A percentile compares a stretch with the other conserved stretches of the same genome.
These are phyloP conservation scores for Oryzias javanicus DNA, from an alignment of 2,113 vertebrate species.

Conservation along the genomic window DNA sequence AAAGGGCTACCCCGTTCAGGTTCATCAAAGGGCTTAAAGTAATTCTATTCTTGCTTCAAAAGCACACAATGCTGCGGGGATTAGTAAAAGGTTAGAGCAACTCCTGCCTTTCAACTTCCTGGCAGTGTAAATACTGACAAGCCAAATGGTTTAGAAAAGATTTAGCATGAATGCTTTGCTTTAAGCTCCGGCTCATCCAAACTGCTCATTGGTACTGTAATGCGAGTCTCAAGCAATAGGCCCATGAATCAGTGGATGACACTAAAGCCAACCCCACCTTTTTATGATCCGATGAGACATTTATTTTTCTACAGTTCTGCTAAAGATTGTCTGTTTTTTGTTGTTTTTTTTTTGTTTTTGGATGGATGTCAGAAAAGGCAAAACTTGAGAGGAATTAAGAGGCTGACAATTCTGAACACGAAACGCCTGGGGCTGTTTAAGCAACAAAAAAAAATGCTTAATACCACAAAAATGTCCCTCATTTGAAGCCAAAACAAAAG, in stretches of 20 bases:
- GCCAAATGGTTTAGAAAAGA: conserved; percentile 22
- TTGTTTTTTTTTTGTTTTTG: too few relatives aligned
- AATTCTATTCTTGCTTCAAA: conserved; percentile 34
- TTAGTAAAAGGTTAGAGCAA: conserved; percentile 21
- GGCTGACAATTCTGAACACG: too few relatives aligned
- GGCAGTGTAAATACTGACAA: conserved; percentile 35
- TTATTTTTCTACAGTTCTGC: conserved; percentile 1
- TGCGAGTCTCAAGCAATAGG: conserved; percentile 8
- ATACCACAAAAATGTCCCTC: conserved; percentile 22
- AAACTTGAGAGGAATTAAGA: conserved; percentile 10
- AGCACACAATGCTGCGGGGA: conserved; percentile 10
- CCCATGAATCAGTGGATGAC: conserved; percentile 14
- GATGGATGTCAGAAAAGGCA: background rate
- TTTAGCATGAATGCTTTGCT: background rate
- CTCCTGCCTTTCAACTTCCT: conserved; percentile 9
- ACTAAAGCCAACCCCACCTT: conserved; percentile 2
- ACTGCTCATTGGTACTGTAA: background rate
- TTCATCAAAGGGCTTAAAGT: conserved; percentile 45
- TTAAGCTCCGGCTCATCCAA: conserved; percentile 4
- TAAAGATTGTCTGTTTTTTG: background rate
- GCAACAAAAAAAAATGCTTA: conserved; percentile 14
- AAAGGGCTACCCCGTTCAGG: conserved; percentile 44
- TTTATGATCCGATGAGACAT: conserved; percentile 6
- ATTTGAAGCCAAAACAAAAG: conserved; percentile 33
- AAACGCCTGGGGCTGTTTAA: too few relatives aligned